Base-by-base conservation (phyloP, 2,888 invertebrate genomes). In the Miltochrista miniata region DNA sequence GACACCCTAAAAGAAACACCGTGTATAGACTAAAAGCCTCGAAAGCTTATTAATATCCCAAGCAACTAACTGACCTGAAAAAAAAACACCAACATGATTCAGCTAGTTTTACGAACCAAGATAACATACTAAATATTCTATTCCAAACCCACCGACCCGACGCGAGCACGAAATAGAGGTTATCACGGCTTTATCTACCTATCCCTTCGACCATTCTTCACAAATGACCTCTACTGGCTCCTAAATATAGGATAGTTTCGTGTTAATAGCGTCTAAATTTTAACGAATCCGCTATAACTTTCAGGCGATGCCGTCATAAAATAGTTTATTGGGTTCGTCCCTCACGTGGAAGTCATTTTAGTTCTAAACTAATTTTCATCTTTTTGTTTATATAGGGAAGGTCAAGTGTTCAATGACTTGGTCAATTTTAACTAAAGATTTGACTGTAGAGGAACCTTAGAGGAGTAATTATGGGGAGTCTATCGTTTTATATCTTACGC, bases 251-350 rank as follows among this genome's bases (percentile, higher is more conserved):
- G 18, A 5, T 24, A 48, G 37, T 11, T 36, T 42, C 36, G 10
- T 11, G 41, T 36, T 48, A 37, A 43, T 33, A 57, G 34, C 14
- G 29, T 41, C 51, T 54, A 51, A 52, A 59, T 59, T 54, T 59
- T 59, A 51, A 43, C 48, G 54, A 54, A 36, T 55, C 30, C 51
- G 36, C 51, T 50, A 48, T 56, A 61, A 59, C 46, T 56, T 59
- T 56, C 42, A 50, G 51, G 15, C 55, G 33, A 51, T 42, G 38
- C 61, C 56, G 56, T 46, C 62, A 61, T 62, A 59, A 61, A 61
- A 59, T 56, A 51, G 40, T 61, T 62, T 61, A 62, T 59, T 50
- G 43, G 43, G 49, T 44, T 50, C 24, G 45, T 31, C 48, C n/a
- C 45, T 47, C 44, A 7, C 13, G 47, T 45, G 38, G 47, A 57